phyloP scores from a whole-genome alignment of 2,113 vertebrate genomes.

The Sceloporus undulatus region DNA sequence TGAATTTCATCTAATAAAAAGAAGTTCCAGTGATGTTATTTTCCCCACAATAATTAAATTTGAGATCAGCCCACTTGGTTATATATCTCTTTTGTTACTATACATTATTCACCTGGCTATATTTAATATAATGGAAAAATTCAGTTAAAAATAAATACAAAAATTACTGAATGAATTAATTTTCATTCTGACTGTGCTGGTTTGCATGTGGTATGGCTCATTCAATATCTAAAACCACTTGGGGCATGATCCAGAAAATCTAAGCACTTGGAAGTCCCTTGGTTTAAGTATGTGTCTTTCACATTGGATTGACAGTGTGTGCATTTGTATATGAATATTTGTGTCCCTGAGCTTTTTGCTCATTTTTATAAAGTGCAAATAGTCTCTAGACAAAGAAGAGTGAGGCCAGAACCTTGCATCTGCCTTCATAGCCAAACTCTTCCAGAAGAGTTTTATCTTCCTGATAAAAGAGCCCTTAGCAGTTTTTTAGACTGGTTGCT shows the following conservation, averaged over 20 bases:
- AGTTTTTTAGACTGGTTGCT: not conserved
- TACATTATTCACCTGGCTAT: conserved; percentile 6
- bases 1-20: conserved; percentile 24
- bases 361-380: not conserved
- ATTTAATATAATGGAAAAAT: conserved; percentile 9
- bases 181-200: not conserved
- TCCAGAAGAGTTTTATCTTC: not conserved
- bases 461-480: not conserved
- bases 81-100: not conserved
- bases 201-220: not conserved
- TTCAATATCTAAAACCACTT: not conserved
- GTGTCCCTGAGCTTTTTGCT: not conserved
- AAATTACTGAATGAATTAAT: not conserved
- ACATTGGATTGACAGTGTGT: not conserved
- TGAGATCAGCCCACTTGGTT: conserved; percentile 18
- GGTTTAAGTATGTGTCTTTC: not conserved
- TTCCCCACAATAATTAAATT: conserved; percentile 34
- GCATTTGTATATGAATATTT: not conserved
- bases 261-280: too few species aligned
- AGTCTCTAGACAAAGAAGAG: not conserved
- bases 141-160: not conserved
- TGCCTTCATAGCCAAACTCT: not conserved
- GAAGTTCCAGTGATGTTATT: not conserved
- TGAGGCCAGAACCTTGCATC: not conserved
- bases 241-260: not conserved